Percentiles rank a stretch among this genome's conserved stretches.
These are phyloP conservation scores for Athripsodes cinereus DNA, from an alignment of 2,888 invertebrate genomes.

Conservation along the genomic window DNA sequence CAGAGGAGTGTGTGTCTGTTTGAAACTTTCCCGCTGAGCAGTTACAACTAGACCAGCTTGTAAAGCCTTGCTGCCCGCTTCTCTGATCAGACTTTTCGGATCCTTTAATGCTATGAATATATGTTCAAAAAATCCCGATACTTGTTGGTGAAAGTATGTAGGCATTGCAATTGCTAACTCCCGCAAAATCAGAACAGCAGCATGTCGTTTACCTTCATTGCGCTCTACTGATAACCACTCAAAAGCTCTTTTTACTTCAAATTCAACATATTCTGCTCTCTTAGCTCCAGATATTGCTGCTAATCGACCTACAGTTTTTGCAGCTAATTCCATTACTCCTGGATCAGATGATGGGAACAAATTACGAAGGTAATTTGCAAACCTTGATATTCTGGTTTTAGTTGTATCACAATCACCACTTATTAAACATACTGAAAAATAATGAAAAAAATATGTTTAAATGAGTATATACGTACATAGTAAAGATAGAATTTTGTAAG, in stretches of 20 bases:
- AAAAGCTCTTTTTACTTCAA: conserved; percentile 92
- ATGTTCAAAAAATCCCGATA: conserved; percentile 87
- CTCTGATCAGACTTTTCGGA: conserved; percentile 83
- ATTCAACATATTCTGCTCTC: conserved; percentile 95
- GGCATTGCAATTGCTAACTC: conserved; percentile 95
- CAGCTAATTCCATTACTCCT: conserved; percentile 92
- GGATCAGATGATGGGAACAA: conserved; percentile 86
- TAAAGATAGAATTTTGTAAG: too few relatives aligned
- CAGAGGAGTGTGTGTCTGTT: conserved; percentile 80
- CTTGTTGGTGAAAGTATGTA: conserved; percentile 95
- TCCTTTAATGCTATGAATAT: conserved; percentile 90
- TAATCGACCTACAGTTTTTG: conserved; percentile 89
- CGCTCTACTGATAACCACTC: conserved; percentile 92
- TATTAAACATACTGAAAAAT: conserved; percentile 77
- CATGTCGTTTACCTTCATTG: conserved; percentile 86
- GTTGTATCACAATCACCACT: conserved; percentile 91
- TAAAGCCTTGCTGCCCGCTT: conserved; percentile 91
- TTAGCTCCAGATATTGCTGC: conserved; percentile 89
- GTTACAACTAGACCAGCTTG: conserved; percentile 92
- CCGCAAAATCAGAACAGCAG: conserved; percentile 85
- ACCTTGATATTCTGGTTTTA: conserved; percentile 82
- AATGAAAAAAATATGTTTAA: too few relatives aligned
- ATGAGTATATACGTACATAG: too few relatives aligned
- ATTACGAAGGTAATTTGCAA: conserved; percentile 88
- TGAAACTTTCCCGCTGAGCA: conserved; percentile 92